phyloP scores from a whole-genome alignment of 2,888 invertebrate species.

The Yponomeuta sedellus region DNA sequence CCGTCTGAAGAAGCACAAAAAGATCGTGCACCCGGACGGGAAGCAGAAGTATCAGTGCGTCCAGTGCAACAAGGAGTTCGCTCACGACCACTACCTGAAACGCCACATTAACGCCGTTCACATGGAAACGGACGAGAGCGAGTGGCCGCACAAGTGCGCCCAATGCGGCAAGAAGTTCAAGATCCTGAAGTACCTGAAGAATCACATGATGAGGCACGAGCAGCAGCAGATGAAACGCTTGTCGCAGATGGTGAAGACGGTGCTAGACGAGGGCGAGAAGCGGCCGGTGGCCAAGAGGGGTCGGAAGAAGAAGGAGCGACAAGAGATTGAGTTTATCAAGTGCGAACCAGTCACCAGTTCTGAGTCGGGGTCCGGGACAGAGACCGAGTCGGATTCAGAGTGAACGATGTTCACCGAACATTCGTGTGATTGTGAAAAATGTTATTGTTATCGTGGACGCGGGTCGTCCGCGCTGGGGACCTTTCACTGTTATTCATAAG shows the following conservation, averaged over 20 bases:
- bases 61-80: conserved; percentile 64
- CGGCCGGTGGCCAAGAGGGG: conserved; percentile 24
- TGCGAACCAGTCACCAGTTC: conserved; percentile 63
- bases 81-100: conserved; percentile 58
- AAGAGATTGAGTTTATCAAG: conserved; percentile 66
- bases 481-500: too few species aligned
- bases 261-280: conserved; percentile 45
- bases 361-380: conserved; percentile 37
- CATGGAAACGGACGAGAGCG: conserved; percentile 52
- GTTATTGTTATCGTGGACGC: neutral
- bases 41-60: conserved; percentile 61
- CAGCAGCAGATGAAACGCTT: conserved; percentile 63
- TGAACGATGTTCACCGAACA: conserved; percentile 19
- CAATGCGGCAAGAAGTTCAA: conserved; percentile 68
- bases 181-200: conserved; percentile 57
- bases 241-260: conserved; percentile 65
- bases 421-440: too few species aligned
- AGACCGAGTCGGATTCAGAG: conserved; percentile 33
- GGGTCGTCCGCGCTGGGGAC: too few species aligned
- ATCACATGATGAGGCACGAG: conserved; percentile 63
- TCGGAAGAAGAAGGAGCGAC: conserved; percentile 32
- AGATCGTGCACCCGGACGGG: conserved; percentile 56
- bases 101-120: conserved; percentile 62
- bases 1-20: conserved; percentile 64
- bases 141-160: conserved; percentile 58